phyloP scores from a whole-genome alignment of 2,797 vertebrate genomes.

The Hapalemur alaotrensis region DNA sequence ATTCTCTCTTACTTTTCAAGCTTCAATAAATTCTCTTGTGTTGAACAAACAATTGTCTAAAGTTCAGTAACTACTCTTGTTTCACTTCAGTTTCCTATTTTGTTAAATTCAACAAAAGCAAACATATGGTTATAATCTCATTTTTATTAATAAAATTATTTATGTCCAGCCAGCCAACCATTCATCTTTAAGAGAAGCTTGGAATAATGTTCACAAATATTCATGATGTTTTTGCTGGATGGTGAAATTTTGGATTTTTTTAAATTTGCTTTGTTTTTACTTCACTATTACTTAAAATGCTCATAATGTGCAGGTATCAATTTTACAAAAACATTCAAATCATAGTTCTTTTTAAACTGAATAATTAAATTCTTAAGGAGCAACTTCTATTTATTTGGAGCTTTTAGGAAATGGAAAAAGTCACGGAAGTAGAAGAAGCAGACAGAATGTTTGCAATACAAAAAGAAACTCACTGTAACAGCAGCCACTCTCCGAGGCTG shows the following conservation, averaged over 20 bases:
- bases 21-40: not conserved
- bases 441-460: not conserved
- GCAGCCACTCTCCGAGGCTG: conserved; percentile 98
- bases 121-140: not conserved
- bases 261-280: not conserved
- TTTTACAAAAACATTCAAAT: conserved; percentile 32
- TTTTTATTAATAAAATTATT: not conserved
- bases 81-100: conserved; percentile 30
- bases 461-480: conserved; percentile 91
- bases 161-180: not conserved
- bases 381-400: not conserved
- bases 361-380: not conserved
- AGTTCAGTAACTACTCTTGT: not conserved
- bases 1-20: not conserved
- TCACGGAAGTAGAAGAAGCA: not conserved
- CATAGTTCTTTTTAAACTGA: not conserved
- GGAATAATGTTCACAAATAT: not conserved
- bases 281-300: conserved; percentile 21
- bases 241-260: not conserved
- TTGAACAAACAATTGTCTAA: not conserved
- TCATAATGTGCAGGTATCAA: not conserved
- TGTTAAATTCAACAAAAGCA: conserved; percentile 7
- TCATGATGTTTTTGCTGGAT: not conserved
- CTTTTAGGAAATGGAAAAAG: conserved; percentile 9
- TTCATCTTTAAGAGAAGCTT: not conserved